Evolutionary conservation across 1,140 invertebrate species (phyloP).

Genomic region (Hylyphantes graminicola): DNA sequence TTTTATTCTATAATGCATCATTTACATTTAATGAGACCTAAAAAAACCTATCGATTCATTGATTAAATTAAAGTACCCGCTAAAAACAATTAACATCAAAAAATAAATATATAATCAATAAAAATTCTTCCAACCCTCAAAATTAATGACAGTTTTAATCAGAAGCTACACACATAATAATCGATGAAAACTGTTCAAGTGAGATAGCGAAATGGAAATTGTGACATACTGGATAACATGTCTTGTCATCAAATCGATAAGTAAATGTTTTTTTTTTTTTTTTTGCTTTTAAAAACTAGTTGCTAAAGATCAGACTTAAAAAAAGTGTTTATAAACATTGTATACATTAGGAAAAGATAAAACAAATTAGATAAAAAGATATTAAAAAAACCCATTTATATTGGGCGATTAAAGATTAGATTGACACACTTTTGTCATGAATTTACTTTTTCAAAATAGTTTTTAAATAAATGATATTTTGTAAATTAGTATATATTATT

Average conservation of each 20-base stretch:
- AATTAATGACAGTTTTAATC: conserved; percentile 42
- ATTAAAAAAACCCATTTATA: too few relatives aligned
- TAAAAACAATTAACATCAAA: conserved; percentile 5
- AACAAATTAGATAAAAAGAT: neutral
- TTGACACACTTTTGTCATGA: too few relatives aligned
- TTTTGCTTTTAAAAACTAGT: neutral
- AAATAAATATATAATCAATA: conserved; percentile 20
- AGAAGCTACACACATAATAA: neutral
- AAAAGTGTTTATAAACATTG: neutral
- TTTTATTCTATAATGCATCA: too few relatives aligned
- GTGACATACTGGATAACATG: conserved; percentile 2
- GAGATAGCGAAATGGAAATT: conserved; percentile 51
- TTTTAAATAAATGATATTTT: too few relatives aligned
- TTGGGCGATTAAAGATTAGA: too few relatives aligned
- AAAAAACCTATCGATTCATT: too few relatives aligned
- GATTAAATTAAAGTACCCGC: conserved; percentile 11
- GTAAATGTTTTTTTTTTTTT: neutral
- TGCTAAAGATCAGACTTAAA: neutral
- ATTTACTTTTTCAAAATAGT: too few relatives aligned
- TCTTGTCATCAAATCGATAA: conserved; percentile 13
- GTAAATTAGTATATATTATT: too few relatives aligned
- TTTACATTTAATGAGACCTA: too few relatives aligned
- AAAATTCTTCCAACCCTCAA: conserved; percentile 26
- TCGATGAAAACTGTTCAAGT: conserved; percentile 40
- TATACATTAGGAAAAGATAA: neutral